Evolutionary conservation across 2,888 invertebrate species (phyloP), one percentile per base, ranked within the genome.

Genomic region (Parasteatoda lunata): DNA sequence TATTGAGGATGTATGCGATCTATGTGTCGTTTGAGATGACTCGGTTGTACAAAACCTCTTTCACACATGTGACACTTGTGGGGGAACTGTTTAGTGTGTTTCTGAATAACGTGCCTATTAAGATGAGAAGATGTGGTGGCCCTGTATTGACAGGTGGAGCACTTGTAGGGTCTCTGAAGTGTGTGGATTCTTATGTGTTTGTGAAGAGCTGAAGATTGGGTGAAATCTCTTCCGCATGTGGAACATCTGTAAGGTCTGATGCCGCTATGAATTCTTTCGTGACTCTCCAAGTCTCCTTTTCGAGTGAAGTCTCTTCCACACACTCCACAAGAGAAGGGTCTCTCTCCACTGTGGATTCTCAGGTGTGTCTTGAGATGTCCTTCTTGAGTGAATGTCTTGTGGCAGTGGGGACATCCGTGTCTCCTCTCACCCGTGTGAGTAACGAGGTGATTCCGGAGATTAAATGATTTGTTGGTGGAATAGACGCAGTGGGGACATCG

Each of bases 161-260:
- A 84, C 48, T 30, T 51, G 77, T 72, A 65, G 15, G 84, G 84
- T 51, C 54, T 84, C 72, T 84, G 77, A 5, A 49, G 59, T 2
- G 84, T 72, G 66, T 84, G 84, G 4, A 47, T 52, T 30, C 66
- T 69, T 48, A 11, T 7, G 54, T 84, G 84, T 3, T 2, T 2
- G 3, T 59, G 52, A 51, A 84, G 72, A 48, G 4, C 0, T 0
- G 0, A 0, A 64, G 8, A 3, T 4, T n/a, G 48, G 3, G 15
- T 13, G 68, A 84, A 84, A 49, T 68, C 72, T 48, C 54, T 72
- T 1, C 73, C 77, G 72, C 77, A 84, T 1, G 66, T 49, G 13
- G 66, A 9, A 13, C 84, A 84, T 5, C 72, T n/a, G 59, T 51
- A 54, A 13, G 65, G 72, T 45, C 11, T 78, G 8, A 59, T 70